Evolutionary conservation across 2,888 invertebrate genomes (phyloP), one percentile per base, ranked within the genome.

Genomic region (Neoaliturus tenellus): DNA sequence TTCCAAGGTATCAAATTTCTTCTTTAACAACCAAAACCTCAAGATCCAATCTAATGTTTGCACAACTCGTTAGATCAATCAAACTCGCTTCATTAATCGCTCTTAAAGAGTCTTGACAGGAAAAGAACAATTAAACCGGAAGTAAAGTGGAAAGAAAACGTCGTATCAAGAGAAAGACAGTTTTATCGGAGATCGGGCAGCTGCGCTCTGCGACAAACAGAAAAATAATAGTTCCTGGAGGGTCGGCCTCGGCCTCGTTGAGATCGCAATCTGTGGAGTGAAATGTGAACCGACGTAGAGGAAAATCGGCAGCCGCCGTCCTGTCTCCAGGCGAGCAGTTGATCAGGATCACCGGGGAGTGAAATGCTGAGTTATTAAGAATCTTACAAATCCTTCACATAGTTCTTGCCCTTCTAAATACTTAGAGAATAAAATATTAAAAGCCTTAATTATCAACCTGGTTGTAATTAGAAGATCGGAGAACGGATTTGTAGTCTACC

Each of bases 101-200:
- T 23, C 20, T 51, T 31, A 28, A 14, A 62, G 31, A 62, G 17
- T 14, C 4, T 31, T 31, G 62, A 62, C 62, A 62, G 62, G 62
- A 62, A 62, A 62, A 28, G 28, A 31, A 62, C 62, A 62, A 28
- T 31, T 62, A 62, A 62, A 62, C 62, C 62, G 62, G 62, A 62
- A 62, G 62, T 62, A 28, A 62, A 62, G 12, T 20, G 62, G 62
- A 28, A 31, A 31, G 31, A 62, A 62, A 62, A 17, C 3, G 28
- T 31, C 62, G 5, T 28, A 20, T 20, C 20, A 51, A 23, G 8
- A 28, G 51, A 51, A 51, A 23, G 51, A 51, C 20, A 6, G 35
- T 35, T 25, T 62, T 62, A 62, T 62, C 62, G 31, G 62, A 12
- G 28, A 62, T 62, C 62, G 20, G 62, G 62, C 62, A 62, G 62